Evolutionary conservation across 64 coral and sea anemone species (phyloP).

Genomic region (Catalaphyllia jardinei): DNA sequence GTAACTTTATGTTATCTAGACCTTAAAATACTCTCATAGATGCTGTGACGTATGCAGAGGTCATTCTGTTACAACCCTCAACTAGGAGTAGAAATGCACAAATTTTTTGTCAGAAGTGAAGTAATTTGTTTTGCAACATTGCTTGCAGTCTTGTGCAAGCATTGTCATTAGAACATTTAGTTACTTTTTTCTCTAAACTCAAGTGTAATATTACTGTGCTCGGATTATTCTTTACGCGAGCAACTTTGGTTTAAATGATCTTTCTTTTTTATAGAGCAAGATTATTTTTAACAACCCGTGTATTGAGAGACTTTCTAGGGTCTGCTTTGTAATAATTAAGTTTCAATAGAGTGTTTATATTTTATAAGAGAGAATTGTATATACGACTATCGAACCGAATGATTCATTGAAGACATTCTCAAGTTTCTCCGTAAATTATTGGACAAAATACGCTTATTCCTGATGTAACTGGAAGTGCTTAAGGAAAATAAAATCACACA

Average conservation of each 20-base stretch:
- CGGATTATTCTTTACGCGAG: not conserved
- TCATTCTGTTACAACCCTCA: too few species aligned
- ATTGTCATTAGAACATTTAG: too few species aligned
- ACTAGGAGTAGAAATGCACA: too few species aligned
- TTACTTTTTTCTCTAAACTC: not conserved
- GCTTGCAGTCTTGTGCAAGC: too few species aligned
- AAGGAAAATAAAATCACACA: not conserved
- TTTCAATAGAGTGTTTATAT: conserved; percentile 41
- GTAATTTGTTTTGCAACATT: too few species aligned
- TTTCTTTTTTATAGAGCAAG: conserved; percentile 6
- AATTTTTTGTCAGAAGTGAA: too few species aligned
- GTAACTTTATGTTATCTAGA: too few species aligned
- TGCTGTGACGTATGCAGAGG: too few species aligned
- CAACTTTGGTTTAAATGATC: not conserved
- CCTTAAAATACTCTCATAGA: too few species aligned
- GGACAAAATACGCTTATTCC: not conserved
- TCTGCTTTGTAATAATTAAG: conserved; percentile 28
- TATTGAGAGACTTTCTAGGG: not conserved
- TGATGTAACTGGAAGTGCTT: conserved; percentile 14
- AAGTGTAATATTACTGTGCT: not conserved
- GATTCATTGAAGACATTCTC: conserved; percentile 22
- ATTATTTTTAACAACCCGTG: conserved; percentile 22
- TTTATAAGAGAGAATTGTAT: conserved; percentile 41
- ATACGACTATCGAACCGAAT: conserved; percentile 30
- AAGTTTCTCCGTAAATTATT: conserved; percentile 33